Percentiles rank a stretch among this genome's conserved stretches.
These are phyloP conservation scores for Heliconius eleuchia DNA, from an alignment of 1,140 invertebrate species.

Conservation along the genomic window DNA sequence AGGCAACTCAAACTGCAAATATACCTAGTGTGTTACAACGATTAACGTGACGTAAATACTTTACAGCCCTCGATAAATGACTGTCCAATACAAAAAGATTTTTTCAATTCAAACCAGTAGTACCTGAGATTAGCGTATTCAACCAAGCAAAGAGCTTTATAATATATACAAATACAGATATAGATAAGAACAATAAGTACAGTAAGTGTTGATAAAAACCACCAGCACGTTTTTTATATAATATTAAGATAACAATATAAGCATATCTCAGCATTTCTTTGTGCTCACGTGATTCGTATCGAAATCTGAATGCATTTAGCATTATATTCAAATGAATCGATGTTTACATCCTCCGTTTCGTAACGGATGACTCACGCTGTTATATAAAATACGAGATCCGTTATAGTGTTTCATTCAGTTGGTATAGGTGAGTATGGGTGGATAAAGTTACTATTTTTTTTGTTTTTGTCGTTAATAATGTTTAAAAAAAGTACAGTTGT, in stretches of 20 bases:
- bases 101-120: neutral
- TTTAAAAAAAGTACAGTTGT: neutral
- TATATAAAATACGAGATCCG: neutral
- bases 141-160: neutral
- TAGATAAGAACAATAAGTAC: no score
- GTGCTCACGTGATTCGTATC: neutral
- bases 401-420: neutral
- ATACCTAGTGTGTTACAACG: no score
- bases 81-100: no score
- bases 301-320: constrained; percentile 7
- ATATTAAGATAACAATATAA: neutral
- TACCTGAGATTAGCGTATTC: neutral
- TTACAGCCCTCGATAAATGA: no score
- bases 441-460: neutral
- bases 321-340: constrained; percentile 2
- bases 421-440: neutral
- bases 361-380: neutral
- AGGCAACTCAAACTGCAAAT: no score
- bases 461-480: no score
- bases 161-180: no score
- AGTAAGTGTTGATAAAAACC: no score
- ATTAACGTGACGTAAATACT: no score
- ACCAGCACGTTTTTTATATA: no score
- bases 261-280: neutral
- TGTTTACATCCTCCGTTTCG: constrained; percentile 9